phyloP scores from a whole-genome alignment of 2,113 vertebrate genomes.

The Jaculus jaculus region DNA sequence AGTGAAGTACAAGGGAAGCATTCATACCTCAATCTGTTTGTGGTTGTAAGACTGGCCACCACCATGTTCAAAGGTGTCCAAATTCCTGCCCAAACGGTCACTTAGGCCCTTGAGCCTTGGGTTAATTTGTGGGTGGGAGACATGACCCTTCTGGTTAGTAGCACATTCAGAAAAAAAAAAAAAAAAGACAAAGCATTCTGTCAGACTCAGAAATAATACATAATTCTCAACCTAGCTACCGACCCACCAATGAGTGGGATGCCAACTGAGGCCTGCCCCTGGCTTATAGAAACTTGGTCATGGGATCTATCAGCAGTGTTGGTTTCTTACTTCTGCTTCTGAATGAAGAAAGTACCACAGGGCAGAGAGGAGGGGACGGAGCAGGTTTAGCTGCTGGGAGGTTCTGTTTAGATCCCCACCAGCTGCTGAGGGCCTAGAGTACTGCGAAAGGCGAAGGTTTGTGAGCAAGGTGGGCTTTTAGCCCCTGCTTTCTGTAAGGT shows the following conservation, averaged over 20 bases:
- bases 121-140: conserved; percentile 82
- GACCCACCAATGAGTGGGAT: conserved; percentile 61
- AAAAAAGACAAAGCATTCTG: conserved; percentile 78
- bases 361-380: neutral
- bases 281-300: conserved; percentile 40
- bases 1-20: conserved; percentile 78
- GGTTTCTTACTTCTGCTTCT: conserved; percentile 32
- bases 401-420: conserved; percentile 1
- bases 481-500: neutral
- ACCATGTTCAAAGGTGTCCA: conserved; percentile 82
- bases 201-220: conserved; percentile 76
- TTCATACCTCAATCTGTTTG: conserved; percentile 82
- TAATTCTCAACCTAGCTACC: conserved; percentile 66
- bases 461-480: neutral
- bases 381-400: neutral
- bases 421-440: neutral
- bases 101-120: conserved; percentile 82
- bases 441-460: neutral
- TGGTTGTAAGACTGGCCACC: conserved; percentile 83
- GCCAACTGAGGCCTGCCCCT: conserved; percentile 24
- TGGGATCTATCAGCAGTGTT: neutral
- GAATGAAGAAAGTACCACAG: neutral
- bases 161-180: conserved; percentile 77
- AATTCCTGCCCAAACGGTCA: conserved; percentile 82
- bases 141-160: conserved; percentile 82